Base-by-base conservation (phyloP, 2,113 vertebrate species). In the Delphinus delphis region DNA sequence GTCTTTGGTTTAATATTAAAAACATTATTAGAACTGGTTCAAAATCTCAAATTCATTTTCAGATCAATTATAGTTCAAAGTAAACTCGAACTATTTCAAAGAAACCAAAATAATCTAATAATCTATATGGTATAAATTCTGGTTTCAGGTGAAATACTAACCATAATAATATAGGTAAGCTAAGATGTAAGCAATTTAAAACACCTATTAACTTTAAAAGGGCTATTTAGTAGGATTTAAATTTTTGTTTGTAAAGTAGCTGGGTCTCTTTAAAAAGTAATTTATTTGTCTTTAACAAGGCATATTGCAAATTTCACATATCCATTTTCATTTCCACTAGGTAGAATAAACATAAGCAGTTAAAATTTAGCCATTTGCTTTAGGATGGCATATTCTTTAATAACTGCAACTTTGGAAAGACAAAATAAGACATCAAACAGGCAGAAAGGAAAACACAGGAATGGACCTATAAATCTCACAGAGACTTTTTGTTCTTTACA, bases 181-280 rank as follows among this genome's bases (percentile, higher is more conserved):
- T 90, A 96, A 89, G 31, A 84, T 92, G n/a, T 67, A 95, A 93
- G 60, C 70, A 90, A 92, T 77, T 97, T 95, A 81, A 97, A 96
- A 90, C 44, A 93, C 33, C 74, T 82, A 90, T 85, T 88, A 95
- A 98, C 58, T 96, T 96, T 94, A 96, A 93, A 97, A 82, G 53
- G 33, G 11, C 81, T 76, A 96, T 84, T 84, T 92, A 50, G 63
- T 21, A 95, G 77, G 55, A 97, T 87, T 90, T 88, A 81, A 90
- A 92, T 68, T 95, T 88, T 94, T 92, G 76, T 97, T 86, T 86
- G n/a, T 92, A 79, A 95, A 95, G 60, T 95, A 85, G 38, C 9
- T 92, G n/a, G 20, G 12, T 93, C 70, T 95, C 83, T 97, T 96
- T 63, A 77, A 95, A 97, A 95, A 79, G 41, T 91, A 95, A 93